A percentile compares a stretch with the other conserved stretches of the same genome.
These are phyloP conservation scores for Bryconaethiops microstoma DNA, from an alignment of 2,797 vertebrate genomes.

Conservation along the genomic window DNA sequence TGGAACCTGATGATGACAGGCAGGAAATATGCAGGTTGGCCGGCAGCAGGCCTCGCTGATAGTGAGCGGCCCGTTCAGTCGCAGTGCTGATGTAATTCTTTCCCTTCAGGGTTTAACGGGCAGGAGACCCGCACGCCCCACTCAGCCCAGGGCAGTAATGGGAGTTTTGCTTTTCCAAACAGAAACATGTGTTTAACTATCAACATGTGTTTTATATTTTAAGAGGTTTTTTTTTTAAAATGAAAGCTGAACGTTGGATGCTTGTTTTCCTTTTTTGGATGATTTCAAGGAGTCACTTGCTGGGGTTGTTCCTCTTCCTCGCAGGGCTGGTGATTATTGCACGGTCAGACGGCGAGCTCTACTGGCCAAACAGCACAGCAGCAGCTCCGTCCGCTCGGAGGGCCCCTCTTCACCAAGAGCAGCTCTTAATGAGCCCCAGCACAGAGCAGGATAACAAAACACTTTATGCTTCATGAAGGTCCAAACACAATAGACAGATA, in stretches of 20 bases:
- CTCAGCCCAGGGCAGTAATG: not conserved
- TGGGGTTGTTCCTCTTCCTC: not conserved
- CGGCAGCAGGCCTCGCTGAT: not conserved
- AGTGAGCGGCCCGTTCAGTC: not conserved
- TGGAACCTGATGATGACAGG: conserved; percentile 11
- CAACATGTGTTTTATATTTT: conserved; percentile 20
- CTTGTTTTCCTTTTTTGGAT: not conserved
- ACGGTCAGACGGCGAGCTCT: not conserved
- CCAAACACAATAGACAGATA: too few relatives aligned
- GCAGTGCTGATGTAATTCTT: conserved; percentile 19
- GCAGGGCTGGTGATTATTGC: not conserved
- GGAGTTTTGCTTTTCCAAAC: not conserved
- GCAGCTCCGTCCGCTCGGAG: too few relatives aligned
- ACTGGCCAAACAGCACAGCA: not conserved
- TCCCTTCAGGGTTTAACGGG: conserved; percentile 3
- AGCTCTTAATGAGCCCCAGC: too few relatives aligned
- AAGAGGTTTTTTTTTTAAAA: not conserved
- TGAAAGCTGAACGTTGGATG: not conserved
- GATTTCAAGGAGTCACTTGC: not conserved
- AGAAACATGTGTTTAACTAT: conserved; percentile 20
- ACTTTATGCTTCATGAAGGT: too few relatives aligned
- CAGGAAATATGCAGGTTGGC: conserved; percentile 13
- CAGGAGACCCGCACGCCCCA: not conserved
- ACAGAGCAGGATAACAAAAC: too few relatives aligned
- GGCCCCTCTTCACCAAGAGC: too few relatives aligned